Evolutionary conservation across 2,113 vertebrate species (phyloP).

Genomic region (Phyllostomus hastatus): DNA sequence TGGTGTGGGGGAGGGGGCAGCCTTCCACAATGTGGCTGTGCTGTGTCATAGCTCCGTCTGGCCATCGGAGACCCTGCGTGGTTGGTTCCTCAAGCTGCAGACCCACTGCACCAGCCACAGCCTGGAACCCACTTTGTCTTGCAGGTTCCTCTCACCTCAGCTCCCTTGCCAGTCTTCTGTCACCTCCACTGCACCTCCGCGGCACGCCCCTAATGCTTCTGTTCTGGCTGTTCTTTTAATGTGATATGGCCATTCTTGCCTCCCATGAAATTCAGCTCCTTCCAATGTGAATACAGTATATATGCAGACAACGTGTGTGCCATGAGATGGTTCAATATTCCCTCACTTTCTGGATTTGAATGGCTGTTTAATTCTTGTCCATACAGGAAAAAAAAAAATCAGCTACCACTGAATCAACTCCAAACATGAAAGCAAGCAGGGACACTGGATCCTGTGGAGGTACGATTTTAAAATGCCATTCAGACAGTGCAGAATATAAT

Average conservation of each 20-base stretch:
- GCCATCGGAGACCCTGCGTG: not conserved
- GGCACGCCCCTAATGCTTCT: not conserved
- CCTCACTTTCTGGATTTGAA: not conserved
- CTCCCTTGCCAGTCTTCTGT: not conserved
- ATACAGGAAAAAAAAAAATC: not conserved
- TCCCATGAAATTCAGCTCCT: not conserved
- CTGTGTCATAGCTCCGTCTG: rapidly evolving
- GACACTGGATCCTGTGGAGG: not conserved
- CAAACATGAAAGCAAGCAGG: not conserved
- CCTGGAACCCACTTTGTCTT: not conserved
- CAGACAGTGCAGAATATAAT: not conserved
- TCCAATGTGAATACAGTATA: not conserved
- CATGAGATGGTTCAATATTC: not conserved
- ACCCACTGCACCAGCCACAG: not conserved
- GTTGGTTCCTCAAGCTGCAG: not conserved
- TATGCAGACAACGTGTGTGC: not conserved
- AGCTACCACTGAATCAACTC: not conserved
- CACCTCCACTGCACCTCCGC: not conserved
- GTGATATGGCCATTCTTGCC: not conserved
- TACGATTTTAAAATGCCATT: not conserved
- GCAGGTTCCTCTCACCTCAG: not conserved
- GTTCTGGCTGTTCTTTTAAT: not conserved
- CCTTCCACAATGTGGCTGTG: not conserved
- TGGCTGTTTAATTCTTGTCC: not conserved
- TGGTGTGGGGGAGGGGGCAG: too few relatives aligned